Percentiles rank a stretch among this genome's conserved stretches.
phyloP scores from a whole-genome alignment of 2,113 vertebrate genomes.

The Alosa alosa region DNA sequence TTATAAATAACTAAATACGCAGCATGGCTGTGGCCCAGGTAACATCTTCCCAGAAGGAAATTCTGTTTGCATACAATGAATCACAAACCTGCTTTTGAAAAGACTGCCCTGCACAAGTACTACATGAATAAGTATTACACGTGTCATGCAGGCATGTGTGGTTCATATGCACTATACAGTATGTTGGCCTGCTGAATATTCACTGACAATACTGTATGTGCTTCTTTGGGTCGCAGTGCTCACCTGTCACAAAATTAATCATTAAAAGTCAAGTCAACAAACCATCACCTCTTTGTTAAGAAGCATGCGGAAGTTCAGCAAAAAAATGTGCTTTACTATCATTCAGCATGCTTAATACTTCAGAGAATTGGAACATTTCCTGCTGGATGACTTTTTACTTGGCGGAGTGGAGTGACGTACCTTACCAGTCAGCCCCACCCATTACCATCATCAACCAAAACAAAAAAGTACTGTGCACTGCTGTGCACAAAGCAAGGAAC shows the following conservation, averaged over 20 bases:
- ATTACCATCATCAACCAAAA: conserved; percentile 10
- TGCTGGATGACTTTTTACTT: background rate
- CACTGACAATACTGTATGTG: background rate
- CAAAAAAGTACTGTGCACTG: background rate
- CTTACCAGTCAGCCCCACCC: conserved; percentile 12
- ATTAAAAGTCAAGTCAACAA: too few relatives aligned
- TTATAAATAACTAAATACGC: too few relatives aligned
- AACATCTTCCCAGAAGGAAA: too few relatives aligned
- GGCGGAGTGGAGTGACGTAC: background rate
- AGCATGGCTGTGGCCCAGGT: too few relatives aligned
- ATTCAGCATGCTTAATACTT: background rate
- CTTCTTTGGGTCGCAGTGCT: too few relatives aligned
- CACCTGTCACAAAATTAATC: too few relatives aligned
- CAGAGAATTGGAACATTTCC: conserved; percentile 14
- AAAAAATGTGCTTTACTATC: background rate
- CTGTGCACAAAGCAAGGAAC: background rate
- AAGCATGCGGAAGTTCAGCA: background rate
- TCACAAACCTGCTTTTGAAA: too few relatives aligned
- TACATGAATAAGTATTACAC: background rate
- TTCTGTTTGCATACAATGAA: too few relatives aligned
- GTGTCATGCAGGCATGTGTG: background rate
- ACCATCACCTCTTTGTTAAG: too few relatives aligned
- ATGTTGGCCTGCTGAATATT: background rate
- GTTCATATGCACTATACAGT: background rate
- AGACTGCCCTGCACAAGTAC: too few relatives aligned